Evolutionary conservation across 2,113 vertebrate genomes (phyloP).

Genomic region (Azemiops feae): DNA sequence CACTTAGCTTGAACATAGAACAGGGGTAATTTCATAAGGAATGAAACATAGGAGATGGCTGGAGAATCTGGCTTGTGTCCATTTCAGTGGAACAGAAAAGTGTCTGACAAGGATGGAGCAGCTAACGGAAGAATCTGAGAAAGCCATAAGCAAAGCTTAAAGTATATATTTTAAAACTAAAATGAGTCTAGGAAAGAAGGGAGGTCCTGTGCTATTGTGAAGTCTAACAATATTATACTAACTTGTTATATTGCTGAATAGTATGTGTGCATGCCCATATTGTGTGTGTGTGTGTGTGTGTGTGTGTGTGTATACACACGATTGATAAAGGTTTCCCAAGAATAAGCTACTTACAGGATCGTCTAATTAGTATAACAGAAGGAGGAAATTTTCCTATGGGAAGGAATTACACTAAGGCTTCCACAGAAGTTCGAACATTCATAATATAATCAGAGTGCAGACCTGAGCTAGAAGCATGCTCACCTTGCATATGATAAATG

Average conservation of each 20-base stretch:
- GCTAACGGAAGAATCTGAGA: slow-evolving; percentile 65
- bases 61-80: slow-evolving; percentile 62
- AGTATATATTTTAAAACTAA: slow-evolving; percentile 61
- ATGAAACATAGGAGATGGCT: slow-evolving; percentile 65
- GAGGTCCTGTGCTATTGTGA: not conserved
- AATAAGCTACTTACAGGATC: not conserved
- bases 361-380: not conserved
- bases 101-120: slow-evolving; percentile 67
- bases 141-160: slow-evolving; percentile 64
- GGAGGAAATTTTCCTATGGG: not conserved
- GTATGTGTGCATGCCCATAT: not conserved
- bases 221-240: slow-evolving; percentile 4
- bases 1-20: slow-evolving; percentile 62
- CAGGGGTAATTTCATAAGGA: slow-evolving; percentile 66
- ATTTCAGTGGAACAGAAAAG: slow-evolving; percentile 44
- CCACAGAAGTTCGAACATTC: not conserved
- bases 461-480: not conserved
- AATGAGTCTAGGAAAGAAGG: slow-evolving; percentile 36
- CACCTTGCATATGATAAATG: not conserved
- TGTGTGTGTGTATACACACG: not conserved
- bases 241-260: not conserved
- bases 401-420: not conserved
- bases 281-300: not conserved
- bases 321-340: not conserved
- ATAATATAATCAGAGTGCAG: not conserved